Conservation (phyloP, 2,888 invertebrate genomes). For the Antitype chi region DNA sequence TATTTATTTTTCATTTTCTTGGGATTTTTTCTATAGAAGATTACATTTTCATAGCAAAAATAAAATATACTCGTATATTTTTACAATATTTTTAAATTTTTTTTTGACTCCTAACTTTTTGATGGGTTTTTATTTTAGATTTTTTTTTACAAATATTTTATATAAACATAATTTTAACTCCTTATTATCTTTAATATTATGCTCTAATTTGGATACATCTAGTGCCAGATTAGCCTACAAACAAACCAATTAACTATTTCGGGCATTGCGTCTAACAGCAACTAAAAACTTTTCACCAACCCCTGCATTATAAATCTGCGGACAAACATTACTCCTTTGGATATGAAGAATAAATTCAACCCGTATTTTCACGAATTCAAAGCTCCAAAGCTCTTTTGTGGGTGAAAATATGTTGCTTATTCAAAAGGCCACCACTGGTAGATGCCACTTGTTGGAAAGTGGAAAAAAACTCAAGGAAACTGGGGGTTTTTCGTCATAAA, state of each 20-base stretch:
- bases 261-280: background rate
- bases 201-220: no score
- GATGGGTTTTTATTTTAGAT: no score
- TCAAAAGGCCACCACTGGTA: constrained; percentile 36
- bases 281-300: constrained; percentile 6
- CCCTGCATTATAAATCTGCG: constrained; percentile 16
- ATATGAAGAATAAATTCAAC: constrained; percentile 44
- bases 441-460: constrained; percentile 42
- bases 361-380: constrained; percentile 47
- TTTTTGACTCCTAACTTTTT: no score
- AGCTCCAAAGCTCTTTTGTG: constrained; percentile 51
- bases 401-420: constrained; percentile 55
- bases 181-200: no score
- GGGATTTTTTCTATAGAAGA: no score
- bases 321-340: constrained; percentile 43
- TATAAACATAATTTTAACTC: no score
- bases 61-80: no score
- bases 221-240: background rate
- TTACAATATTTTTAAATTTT: no score
- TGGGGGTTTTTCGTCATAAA: constrained; percentile 25
- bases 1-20: no score
- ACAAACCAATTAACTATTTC: background rate
- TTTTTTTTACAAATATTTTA: no score
- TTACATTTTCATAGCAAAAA: no score
- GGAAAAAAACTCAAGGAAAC: constrained; percentile 21